Evolutionary conservation across 2,888 invertebrate genomes (phyloP).

Genomic region (Euspilapteryx auroguttella): DNA sequence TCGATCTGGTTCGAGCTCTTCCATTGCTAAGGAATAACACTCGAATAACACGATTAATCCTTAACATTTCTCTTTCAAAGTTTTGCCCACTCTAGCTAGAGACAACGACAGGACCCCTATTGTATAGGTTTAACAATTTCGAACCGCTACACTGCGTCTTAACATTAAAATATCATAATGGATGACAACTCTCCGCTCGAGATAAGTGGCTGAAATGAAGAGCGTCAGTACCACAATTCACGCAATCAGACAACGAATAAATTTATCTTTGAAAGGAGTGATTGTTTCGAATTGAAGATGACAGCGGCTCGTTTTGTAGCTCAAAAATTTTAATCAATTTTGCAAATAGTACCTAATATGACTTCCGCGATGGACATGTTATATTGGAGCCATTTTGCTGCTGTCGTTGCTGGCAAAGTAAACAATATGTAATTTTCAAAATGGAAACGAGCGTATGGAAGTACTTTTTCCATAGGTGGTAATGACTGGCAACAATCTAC

Average conservation of each 20-base stretch:
- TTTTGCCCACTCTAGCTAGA: constrained; percentile 43
- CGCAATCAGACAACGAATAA: constrained; percentile 38
- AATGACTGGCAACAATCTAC: constrained; percentile 26
- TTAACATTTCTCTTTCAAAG: constrained; percentile 40
- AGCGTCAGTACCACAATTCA: constrained; percentile 45
- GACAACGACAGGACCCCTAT: constrained; percentile 45
- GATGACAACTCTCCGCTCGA: constrained; percentile 55
- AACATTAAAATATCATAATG: constrained; percentile 58
- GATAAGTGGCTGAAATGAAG: constrained; percentile 46
- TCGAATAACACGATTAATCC: constrained; percentile 31
- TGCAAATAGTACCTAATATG: too few species aligned
- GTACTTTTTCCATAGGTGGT: constrained; percentile 19
- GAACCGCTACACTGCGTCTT: constrained; percentile 48
- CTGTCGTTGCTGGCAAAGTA: constrained; percentile 16
- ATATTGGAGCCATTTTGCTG: constrained; percentile 15
- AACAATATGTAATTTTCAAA: constrained; percentile 30
- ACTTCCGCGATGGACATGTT: too few species aligned
- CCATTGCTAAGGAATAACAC: too few species aligned
- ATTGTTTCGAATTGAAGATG: background rate
- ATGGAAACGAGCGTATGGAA: constrained; percentile 21
- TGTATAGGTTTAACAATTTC: constrained; percentile 53
- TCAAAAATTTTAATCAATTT: too few species aligned
- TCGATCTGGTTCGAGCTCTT: too few species aligned
- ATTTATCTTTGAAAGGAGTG: constrained; percentile 12
- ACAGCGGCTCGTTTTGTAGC: too few species aligned